Evolutionary conservation across 2,888 invertebrate species (phyloP).

Genomic region (Apotomis turbidana): DNA sequence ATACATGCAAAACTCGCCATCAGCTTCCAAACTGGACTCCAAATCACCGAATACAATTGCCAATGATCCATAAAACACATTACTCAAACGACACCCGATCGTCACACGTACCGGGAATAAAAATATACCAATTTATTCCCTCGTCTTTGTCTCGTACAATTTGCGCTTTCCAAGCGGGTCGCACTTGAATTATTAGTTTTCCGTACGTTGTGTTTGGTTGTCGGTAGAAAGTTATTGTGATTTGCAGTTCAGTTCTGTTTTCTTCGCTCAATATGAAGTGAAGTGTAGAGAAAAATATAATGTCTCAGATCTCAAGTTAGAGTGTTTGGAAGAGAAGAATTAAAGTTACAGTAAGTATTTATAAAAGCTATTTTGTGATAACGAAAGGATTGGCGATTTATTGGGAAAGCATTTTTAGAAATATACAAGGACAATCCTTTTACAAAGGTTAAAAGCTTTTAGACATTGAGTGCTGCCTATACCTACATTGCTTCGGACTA

Average conservation of each 20-base stretch:
- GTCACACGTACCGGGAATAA: constrained; percentile 57
- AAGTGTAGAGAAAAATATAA: constrained; percentile 16
- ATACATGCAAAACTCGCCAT: constrained; percentile 10
- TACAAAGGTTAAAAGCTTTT: no score
- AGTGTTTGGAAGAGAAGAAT: constrained; percentile 4
- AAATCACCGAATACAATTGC: constrained; percentile 53
- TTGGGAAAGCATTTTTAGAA: no score
- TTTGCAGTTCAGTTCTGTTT: constrained; percentile 36
- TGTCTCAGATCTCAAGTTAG: neutral
- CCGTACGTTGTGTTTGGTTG: constrained; percentile 43
- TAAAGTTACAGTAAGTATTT: neutral
- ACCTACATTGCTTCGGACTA: no score
- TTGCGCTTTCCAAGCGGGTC: constrained; percentile 46
- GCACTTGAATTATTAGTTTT: constrained; percentile 46
- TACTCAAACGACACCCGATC: constrained; percentile 56
- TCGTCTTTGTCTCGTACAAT: constrained; percentile 48
- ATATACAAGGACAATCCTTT: no score
- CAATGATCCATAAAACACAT: constrained; percentile 62
- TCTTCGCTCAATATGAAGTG: constrained; percentile 29
- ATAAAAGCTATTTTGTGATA: no score
- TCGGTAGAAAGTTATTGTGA: constrained; percentile 42
- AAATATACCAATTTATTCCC: constrained; percentile 51
- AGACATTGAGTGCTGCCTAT: no score
- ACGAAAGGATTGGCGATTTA: no score
- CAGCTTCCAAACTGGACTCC: constrained; percentile 25